phyloP scores from a whole-genome alignment of 2,888 invertebrate genomes.

The Phymatocera aterrima region DNA sequence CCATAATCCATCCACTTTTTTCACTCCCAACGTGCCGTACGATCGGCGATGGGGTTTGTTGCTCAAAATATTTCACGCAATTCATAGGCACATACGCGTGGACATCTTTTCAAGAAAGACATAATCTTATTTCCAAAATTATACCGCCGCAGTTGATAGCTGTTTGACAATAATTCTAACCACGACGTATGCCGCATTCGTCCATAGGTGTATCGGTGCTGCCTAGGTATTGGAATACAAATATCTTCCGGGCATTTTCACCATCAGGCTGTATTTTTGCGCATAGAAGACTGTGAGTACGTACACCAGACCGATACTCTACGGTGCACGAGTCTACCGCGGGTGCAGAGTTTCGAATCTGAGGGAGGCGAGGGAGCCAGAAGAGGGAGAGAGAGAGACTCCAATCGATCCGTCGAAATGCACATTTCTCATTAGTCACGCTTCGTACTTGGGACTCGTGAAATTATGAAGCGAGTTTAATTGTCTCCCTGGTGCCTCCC shows the following conservation, averaged over 20 bases:
- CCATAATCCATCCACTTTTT: not conserved
- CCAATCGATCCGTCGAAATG: slow-evolving; percentile 51
- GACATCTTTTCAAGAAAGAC: not conserved
- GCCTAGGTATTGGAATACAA: too few relatives aligned
- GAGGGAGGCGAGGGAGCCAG: too few relatives aligned
- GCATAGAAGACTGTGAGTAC: too few relatives aligned
- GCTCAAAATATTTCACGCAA: not conserved
- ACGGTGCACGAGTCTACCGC: not conserved
- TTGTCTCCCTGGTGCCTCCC: slow-evolving; percentile 55
- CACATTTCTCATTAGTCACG: slow-evolving; percentile 65
- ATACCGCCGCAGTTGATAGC: too few relatives aligned
- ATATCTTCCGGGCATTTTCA: too few relatives aligned
- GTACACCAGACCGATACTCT: not conserved
- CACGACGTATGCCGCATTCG: too few relatives aligned
- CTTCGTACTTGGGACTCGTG: slow-evolving; percentile 51
- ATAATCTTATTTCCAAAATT: not conserved
- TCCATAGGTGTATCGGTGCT: too few relatives aligned
- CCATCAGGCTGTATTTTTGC: too few relatives aligned
- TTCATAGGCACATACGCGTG: too few relatives aligned
- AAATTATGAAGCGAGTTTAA: slow-evolving; percentile 66
- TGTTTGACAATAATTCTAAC: too few relatives aligned
- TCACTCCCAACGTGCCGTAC: not conserved
- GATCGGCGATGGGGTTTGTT: not conserved
- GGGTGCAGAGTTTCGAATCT: not conserved
- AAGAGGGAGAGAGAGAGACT: not conserved